Percentiles rank a stretch among this genome's conserved stretches.
These are phyloP conservation scores for Macaca fascicularis DNA, from an alignment of 2,113 vertebrate species.

Conservation along the genomic window T2T-MFA8v1.1 NC_088378.1:111112001-111112500, in stretches of 20 bases:
- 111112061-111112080: not conserved
- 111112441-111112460: not conserved
- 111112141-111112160: not conserved
- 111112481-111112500: not conserved
- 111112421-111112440: not conserved
- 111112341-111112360: not conserved
- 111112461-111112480: not conserved
- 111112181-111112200: not conserved
- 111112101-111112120: not conserved
- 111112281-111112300: not conserved
- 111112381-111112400: no score
- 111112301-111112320: not conserved
- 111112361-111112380: accelerated
- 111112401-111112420: not conserved
- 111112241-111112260: not conserved
- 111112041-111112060: not conserved
- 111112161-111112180: not conserved
- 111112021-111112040: not conserved
- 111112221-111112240: not conserved
- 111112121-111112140: not conserved
- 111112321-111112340: not conserved
- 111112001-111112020: not conserved
- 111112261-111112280: not conserved
- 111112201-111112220: not conserved
- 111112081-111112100: not conserved